These are phyloP conservation scores for Psylliodes chrysocephalus DNA, from an alignment of 2,888 invertebrate genomes.

Conservation along the genomic window DNA sequence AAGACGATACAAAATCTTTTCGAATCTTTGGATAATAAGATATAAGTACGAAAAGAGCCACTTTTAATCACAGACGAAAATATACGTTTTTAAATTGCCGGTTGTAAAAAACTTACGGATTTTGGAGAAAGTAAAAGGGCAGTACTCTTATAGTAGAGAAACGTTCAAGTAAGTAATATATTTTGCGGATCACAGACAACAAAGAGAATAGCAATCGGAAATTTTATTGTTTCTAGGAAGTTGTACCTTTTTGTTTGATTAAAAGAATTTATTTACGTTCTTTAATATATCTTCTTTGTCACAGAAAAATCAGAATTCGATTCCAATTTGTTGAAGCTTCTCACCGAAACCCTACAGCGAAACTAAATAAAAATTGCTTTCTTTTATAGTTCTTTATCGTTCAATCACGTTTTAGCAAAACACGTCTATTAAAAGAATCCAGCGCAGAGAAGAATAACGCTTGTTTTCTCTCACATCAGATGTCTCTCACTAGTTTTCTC, in stretches of 20 bases:
- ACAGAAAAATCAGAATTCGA: constrained; percentile 14
- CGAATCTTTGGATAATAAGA: too few relatives aligned
- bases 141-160: too few relatives aligned
- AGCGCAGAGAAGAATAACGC: constrained; percentile 7
- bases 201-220: neutral
- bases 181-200: too few relatives aligned
- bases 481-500: neutral
- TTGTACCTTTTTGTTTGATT: constrained; percentile 15
- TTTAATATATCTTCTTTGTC: constrained; percentile 16
- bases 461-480: constrained; percentile 10
- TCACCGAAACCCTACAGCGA: constrained; percentile 1
- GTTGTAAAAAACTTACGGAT: too few relatives aligned
- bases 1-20: too few relatives aligned
- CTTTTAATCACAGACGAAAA: too few relatives aligned
- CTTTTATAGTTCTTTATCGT: constrained; percentile 14
- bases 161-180: too few relatives aligned
- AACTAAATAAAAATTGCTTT: constrained; percentile 15
- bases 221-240: constrained; percentile 8
- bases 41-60: too few relatives aligned
- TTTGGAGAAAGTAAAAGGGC: neutral
- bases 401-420: constrained; percentile 16
- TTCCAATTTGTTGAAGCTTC: constrained; percentile 14
- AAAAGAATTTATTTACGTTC: constrained; percentile 14
- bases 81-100: too few relatives aligned
- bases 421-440: constrained; percentile 17